phyloP scores from a whole-genome alignment of 2,888 invertebrate genomes.

The Dromius quadrimaculatus region DNA sequence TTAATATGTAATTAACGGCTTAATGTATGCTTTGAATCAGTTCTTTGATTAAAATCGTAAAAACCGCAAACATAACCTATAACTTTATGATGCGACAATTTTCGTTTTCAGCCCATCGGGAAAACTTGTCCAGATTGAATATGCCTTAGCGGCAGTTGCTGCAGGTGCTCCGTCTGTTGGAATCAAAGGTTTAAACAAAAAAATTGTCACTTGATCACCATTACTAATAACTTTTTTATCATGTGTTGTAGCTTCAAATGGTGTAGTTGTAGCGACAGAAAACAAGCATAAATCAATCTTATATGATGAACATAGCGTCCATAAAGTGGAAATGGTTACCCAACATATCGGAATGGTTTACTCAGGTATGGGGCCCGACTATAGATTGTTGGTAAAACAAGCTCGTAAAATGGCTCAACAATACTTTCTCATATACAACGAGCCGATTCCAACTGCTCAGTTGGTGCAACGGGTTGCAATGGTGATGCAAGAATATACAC shows the following conservation, averaged over 20 bases:
- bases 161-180: constrained; percentile 99
- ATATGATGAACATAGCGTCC: constrained; percentile 96
- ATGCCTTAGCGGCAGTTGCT: constrained; percentile 98
- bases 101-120: constrained; percentile 90
- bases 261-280: constrained; percentile 98
- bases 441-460: constrained; percentile 96
- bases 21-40: not conserved
- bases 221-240: constrained; percentile 42
- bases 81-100: constrained; percentile 55
- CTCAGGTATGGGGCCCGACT: constrained; percentile 95
- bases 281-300: constrained; percentile 98
- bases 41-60: not conserved
- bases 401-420: constrained; percentile 97
- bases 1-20: not conserved
- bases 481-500: constrained; percentile 99
- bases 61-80: constrained; percentile 45
- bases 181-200: constrained; percentile 81
- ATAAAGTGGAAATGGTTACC: constrained; percentile 96
- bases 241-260: constrained; percentile 90
- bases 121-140: constrained; percentile 99
- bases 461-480: constrained; percentile 95
- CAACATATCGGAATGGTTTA: constrained; percentile 98
- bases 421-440: constrained; percentile 90
- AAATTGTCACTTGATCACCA: not conserved
- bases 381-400: constrained; percentile 87